Evolutionary conservation across 2,888 invertebrate species (phyloP).

Genomic region (Phalera bucephala): DNA sequence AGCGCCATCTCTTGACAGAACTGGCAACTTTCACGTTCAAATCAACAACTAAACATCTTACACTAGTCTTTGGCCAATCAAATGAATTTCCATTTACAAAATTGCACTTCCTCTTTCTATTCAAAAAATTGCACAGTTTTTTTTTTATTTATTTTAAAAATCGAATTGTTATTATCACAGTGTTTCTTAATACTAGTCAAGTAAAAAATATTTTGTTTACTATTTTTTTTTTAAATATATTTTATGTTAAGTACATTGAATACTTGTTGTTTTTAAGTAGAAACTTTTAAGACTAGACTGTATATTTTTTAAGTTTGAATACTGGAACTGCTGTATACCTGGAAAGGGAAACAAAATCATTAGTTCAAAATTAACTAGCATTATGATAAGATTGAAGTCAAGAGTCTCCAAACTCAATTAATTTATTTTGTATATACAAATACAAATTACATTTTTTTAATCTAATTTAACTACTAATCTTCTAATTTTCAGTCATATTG

Average conservation of each 20-base stretch:
- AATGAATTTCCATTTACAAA: conserved; percentile 16
- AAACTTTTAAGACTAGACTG: conserved; percentile 77
- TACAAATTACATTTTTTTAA: no score
- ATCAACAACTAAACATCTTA: conserved; percentile 23
- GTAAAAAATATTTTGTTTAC: conserved; percentile 28
- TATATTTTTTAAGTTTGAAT: conserved; percentile 48
- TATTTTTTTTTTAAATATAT: conserved; percentile 25
- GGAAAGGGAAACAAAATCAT: conserved; percentile 34
- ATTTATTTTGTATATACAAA: no score
- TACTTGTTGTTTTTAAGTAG: conserved; percentile 59
- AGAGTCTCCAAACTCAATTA: no score
- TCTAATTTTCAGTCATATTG: no score
- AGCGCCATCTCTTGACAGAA: conserved; percentile 63
- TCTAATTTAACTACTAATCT: no score
- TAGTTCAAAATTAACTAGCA: neutral
- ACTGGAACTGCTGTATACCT: conserved; percentile 59
- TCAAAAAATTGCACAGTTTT: conserved; percentile 39
- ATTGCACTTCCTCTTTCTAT: conserved; percentile 47
- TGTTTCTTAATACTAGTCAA: conserved; percentile 27
- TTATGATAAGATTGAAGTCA: no score
- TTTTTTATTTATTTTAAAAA: conserved; percentile 27
- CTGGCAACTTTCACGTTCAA: conserved; percentile 9
- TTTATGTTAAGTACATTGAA: conserved; percentile 75
- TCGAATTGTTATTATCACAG: conserved; percentile 55
- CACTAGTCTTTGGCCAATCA: conserved; percentile 34